Evolutionary conservation across 2,797 vertebrate species (phyloP).

Genomic region (Myotis myotis): DNA sequence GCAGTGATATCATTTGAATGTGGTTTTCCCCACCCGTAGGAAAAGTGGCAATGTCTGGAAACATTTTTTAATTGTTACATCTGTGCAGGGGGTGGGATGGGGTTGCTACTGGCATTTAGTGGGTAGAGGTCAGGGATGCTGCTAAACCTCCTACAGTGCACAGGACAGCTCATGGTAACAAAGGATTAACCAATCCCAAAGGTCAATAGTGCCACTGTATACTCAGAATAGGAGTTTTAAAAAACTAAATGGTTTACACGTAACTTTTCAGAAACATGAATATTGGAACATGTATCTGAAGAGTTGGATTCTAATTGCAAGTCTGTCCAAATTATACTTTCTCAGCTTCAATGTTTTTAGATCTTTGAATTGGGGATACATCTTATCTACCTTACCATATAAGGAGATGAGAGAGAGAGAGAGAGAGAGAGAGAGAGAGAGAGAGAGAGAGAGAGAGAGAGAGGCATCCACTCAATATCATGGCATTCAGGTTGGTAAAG

Average conservation of each 20-base stretch:
- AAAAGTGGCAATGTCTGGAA: constrained; percentile 6
- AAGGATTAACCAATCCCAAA: neutral
- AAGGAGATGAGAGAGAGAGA: neutral
- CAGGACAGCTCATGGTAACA: neutral
- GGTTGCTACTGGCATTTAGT: neutral
- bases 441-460: neutral
- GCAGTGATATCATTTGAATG: neutral
- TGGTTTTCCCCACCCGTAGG: neutral
- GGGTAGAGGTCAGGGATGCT: neutral
- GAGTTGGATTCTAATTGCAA: neutral
- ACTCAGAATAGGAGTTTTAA: neutral
- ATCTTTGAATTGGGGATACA: neutral
- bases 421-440: neutral
- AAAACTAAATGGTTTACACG: neutral
- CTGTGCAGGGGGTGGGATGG: neutral
- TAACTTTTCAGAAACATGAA: neutral
- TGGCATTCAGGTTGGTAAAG: neutral
- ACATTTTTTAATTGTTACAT: neutral
- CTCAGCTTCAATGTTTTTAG: neutral
- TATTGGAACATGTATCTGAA: neutral
- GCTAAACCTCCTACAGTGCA: neutral
- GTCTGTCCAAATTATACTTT: constrained; percentile 39
- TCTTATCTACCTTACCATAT: neutral
- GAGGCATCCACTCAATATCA: neutral
- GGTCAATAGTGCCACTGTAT: neutral